phyloP scores from a whole-genome alignment of 2,888 invertebrate genomes.

The Nomada goodeniana region DNA sequence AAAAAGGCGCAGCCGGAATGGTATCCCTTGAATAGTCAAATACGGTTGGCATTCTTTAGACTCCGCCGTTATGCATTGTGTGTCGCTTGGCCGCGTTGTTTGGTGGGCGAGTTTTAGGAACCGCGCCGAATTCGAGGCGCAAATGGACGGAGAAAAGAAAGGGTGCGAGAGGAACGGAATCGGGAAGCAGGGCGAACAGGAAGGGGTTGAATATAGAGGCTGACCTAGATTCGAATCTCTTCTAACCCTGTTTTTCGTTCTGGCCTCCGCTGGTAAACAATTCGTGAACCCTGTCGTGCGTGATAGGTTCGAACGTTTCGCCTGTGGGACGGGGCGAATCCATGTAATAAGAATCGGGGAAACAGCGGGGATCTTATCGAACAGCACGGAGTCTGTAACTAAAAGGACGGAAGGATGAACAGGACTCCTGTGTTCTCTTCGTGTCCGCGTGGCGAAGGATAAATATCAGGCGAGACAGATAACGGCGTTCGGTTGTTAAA shows the following conservation, averaged over 20 bases:
- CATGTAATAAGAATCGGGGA: slow-evolving; percentile 47
- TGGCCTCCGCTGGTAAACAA: slow-evolving; percentile 51
- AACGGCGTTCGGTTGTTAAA: neutral
- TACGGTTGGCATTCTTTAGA: slow-evolving; percentile 34
- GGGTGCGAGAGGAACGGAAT: slow-evolving; percentile 28
- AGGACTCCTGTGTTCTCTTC: no score
- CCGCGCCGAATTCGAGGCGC: slow-evolving; percentile 22
- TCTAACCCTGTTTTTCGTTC: slow-evolving; percentile 57
- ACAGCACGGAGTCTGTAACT: slow-evolving; percentile 5
- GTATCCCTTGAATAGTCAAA: slow-evolving; percentile 23
- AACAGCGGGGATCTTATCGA: slow-evolving; percentile 3
- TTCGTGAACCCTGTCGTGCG: slow-evolving; percentile 45
- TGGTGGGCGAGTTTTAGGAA: slow-evolving; percentile 50
- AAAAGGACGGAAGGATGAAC: neutral
- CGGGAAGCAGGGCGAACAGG: slow-evolving; percentile 20
- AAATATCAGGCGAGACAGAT: neutral
- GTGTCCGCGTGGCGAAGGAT: neutral
- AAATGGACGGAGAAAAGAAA: slow-evolving; percentile 32
- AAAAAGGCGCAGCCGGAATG: slow-evolving; percentile 1
- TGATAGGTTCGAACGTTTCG: slow-evolving; percentile 44
- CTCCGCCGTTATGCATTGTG: slow-evolving; percentile 66
- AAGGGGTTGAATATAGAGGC: slow-evolving; percentile 40
- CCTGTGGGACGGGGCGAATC: slow-evolving; percentile 19
- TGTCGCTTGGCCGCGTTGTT: slow-evolving; percentile 27
- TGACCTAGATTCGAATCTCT: slow-evolving; percentile 62